A percentile compares a stretch with the other conserved stretches of the same genome.
Conservation (phyloP, 2,797 vertebrate genomes). For the Premnoplex brunnescens region DNA sequence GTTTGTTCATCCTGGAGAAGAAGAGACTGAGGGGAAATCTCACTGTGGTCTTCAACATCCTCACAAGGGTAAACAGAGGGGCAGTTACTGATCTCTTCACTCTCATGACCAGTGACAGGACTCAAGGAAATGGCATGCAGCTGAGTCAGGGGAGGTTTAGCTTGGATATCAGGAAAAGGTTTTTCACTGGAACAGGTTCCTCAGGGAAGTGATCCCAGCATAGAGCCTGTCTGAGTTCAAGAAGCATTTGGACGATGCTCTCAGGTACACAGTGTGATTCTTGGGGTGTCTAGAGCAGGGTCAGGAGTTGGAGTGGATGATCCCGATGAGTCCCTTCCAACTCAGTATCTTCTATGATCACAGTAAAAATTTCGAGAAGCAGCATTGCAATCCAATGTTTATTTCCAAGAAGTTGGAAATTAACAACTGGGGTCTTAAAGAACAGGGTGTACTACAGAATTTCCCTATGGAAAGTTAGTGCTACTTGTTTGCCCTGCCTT, state of each 20-base stretch:
- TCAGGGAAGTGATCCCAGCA: background rate
- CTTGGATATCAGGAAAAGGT: background rate
- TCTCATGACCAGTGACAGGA: background rate
- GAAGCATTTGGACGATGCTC: background rate
- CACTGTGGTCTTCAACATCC: background rate
- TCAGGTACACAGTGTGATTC: background rate
- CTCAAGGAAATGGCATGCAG: background rate
- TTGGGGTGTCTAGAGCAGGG: background rate
- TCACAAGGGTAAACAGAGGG: background rate
- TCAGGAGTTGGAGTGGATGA: background rate
- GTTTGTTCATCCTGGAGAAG: background rate
- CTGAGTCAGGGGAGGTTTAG: background rate
- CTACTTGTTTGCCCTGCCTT: background rate
- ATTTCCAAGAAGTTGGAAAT: background rate
- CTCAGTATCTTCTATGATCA: background rate
- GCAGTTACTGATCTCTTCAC: background rate
- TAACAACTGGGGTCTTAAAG: fast-evolving
- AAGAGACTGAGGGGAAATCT: background rate
- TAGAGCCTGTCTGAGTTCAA: background rate
- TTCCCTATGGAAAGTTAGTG: background rate
- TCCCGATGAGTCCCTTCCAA: background rate
- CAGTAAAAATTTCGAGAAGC: background rate
- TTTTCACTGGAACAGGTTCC: background rate
- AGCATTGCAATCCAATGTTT: background rate
- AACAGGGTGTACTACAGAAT: background rate